Evolutionary conservation across 2,797 vertebrate species (phyloP).

Genomic region (Margarornis squamiger): DNA sequence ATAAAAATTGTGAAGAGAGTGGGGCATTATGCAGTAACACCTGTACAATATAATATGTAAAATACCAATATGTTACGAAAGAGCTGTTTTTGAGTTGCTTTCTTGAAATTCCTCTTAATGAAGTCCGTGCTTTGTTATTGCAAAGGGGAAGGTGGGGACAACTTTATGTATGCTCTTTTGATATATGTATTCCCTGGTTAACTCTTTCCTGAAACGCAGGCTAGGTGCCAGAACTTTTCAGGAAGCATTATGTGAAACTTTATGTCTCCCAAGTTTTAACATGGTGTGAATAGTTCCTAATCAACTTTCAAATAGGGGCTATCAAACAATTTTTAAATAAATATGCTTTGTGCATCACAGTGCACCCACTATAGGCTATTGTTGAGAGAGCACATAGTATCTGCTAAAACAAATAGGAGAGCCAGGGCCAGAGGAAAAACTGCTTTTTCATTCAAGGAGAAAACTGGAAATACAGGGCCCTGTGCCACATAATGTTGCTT

Average conservation of each 20-base stretch:
- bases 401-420: background rate
- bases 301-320: background rate
- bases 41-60: background rate
- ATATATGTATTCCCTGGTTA: background rate
- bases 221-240: background rate
- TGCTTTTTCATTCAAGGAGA: background rate
- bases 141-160: background rate
- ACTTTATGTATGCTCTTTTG: background rate
- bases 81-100: background rate
- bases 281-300: background rate
- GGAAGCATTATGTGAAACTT: background rate
- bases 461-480: background rate
- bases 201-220: conserved; percentile 8
- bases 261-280: background rate
- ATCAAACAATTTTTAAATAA: background rate
- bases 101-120: background rate
- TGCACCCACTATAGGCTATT: background rate
- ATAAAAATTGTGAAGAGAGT: background rate
- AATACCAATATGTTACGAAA: background rate
- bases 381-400: background rate
- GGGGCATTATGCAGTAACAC: background rate
- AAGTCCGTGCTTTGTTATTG: conserved; percentile 15
- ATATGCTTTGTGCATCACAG: background rate
- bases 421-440: background rate
- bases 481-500: no score